phyloP scores from a whole-genome alignment of 1,140 invertebrate species.

The Drosophila malerkotliana region DNA sequence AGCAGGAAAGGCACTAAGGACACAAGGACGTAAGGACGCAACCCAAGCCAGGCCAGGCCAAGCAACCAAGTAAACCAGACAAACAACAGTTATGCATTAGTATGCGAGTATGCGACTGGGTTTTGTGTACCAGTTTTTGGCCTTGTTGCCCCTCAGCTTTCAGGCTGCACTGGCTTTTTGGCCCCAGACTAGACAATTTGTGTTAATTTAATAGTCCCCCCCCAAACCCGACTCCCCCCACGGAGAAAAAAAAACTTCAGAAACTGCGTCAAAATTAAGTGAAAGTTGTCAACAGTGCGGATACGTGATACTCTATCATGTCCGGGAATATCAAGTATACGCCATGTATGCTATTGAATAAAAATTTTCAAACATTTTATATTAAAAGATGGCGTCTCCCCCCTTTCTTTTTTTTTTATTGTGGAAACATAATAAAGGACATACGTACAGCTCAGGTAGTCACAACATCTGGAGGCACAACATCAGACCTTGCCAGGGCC shows the following conservation, averaged over 20 bases:
- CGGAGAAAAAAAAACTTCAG: background rate
- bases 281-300: background rate
- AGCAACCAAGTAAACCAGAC: conserved; percentile 42
- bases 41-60: background rate
- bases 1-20: background rate
- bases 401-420: background rate
- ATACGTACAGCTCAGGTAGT: conserved; percentile 1
- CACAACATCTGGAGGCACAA: conserved; percentile 2
- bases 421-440: conserved; percentile 7
- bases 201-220: conserved; percentile 50
- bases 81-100: conserved; percentile 63
- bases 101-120: conserved; percentile 50
- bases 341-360: background rate
- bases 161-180: conserved; percentile 19
- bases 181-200: conserved; percentile 40
- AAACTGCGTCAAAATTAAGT: conserved; percentile 19
- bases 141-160: conserved; percentile 20
- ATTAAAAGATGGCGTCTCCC: too few species aligned
- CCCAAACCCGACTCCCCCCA: conserved; percentile 17
- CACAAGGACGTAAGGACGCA: conserved; percentile 6
- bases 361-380: too few species aligned
- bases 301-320: background rate
- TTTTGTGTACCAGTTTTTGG: conserved; percentile 26
- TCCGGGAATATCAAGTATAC: background rate
- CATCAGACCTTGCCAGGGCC: background rate